phyloP scores from a whole-genome alignment of 1,140 invertebrate species.

The Carposina sasakii region DNA sequence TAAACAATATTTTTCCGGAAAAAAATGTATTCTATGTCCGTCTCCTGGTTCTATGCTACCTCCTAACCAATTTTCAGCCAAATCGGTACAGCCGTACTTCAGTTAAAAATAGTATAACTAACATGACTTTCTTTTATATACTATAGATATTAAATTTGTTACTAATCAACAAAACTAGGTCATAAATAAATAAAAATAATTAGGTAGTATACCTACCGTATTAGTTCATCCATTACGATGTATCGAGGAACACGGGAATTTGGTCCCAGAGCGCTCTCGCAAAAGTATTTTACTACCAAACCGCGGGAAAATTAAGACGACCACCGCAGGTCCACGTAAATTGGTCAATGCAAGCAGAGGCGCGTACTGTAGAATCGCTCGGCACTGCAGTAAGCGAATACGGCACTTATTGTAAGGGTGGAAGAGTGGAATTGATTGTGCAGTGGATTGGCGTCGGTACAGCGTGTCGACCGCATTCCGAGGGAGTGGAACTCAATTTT shows the following conservation, averaged over 20 bases:
- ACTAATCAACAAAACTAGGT: slow-evolving; percentile 15
- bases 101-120: no score
- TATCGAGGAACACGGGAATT: no score
- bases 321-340: slow-evolving; percentile 12
- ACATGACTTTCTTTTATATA: no score
- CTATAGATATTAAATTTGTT: slow-evolving; percentile 8
- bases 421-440: no score
- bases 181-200: no score
- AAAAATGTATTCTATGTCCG: no score
- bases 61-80: no score
- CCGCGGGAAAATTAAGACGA: slow-evolving; percentile 2
- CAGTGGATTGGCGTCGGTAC: slow-evolving; percentile 12
- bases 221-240: no score
- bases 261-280: not conserved
- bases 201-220: no score
- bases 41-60: no score
- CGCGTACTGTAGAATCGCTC: slow-evolving; percentile 10
- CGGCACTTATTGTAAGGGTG: slow-evolving; percentile 1
- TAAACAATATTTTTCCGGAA: no score
- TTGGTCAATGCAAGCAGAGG: slow-evolving; percentile 14
- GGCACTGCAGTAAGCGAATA: slow-evolving; percentile 10
- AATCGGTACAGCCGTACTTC: no score
- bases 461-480: slow-evolving; percentile 31
- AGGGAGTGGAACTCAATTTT: slow-evolving; percentile 36
- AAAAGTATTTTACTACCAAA: slow-evolving; percentile 5